Conservation (phyloP, 2,113 vertebrate genomes). For the Danionella cerebrum region DNA sequence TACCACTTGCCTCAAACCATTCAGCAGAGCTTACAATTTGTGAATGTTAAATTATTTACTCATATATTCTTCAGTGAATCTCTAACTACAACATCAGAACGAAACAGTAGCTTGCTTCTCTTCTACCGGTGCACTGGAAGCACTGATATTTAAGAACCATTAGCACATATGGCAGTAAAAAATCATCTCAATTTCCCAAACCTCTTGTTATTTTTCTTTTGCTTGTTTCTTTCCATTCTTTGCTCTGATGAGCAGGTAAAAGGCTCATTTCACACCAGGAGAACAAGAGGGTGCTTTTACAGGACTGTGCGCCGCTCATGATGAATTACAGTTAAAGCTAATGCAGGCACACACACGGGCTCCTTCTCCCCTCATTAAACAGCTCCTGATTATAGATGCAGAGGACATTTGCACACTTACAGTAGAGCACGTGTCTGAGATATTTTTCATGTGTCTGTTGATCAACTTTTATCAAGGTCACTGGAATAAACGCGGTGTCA, state of each 20-base stretch:
- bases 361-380: neutral
- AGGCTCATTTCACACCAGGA: neutral
- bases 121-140: too few species aligned
- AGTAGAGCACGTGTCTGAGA: neutral
- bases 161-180: neutral
- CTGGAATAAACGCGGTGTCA: neutral
- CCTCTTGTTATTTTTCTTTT: neutral
- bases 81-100: too few species aligned
- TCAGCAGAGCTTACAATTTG: too few species aligned
- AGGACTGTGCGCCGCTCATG: neutral
- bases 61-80: too few species aligned
- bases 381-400: neutral
- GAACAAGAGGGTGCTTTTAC: neutral
- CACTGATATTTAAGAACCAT: neutral
- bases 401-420: neutral
- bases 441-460: neutral
- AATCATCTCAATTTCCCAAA: neutral
- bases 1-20: too few species aligned
- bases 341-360: neutral
- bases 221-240: slow-evolving; percentile 7
- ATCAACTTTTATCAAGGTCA: neutral
- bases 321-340: slow-evolving; percentile 4
- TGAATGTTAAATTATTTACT: too few species aligned
- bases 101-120: neutral
- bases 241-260: neutral